These are phyloP conservation scores for Erythrocercus mccallii DNA, from an alignment of 2,113 vertebrate species.

Conservation along the genomic window DNA sequence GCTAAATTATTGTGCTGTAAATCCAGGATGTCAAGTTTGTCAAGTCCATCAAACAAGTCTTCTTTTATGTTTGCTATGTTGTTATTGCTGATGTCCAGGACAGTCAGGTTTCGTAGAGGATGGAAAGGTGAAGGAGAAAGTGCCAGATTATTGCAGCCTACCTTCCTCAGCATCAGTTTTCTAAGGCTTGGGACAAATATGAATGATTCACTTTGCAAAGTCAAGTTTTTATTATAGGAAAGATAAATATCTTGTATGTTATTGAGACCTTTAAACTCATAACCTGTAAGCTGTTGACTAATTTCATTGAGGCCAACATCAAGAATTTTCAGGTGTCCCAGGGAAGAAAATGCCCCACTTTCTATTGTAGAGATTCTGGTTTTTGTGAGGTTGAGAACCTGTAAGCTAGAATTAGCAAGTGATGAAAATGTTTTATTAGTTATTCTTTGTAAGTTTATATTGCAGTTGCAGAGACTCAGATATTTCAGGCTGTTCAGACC, in stretches of 20 bases:
- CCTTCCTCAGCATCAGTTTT: constrained; percentile 80
- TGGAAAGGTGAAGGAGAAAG: constrained; percentile 83
- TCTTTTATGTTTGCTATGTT: constrained; percentile 88
- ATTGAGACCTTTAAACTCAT: constrained; percentile 84
- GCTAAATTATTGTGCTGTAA: constrained; percentile 96
- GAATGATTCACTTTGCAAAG: constrained; percentile 80
- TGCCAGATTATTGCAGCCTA: constrained; percentile 70
- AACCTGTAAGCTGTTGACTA: constrained; percentile 79
- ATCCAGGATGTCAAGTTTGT: constrained; percentile 80
- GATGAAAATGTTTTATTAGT: constrained; percentile 82
- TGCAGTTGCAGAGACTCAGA: constrained; percentile 80
- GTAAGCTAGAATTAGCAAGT: constrained; percentile 81
- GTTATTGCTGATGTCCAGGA: constrained; percentile 93
- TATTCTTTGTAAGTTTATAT: constrained; percentile 70
- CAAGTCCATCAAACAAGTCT: constrained; percentile 78
- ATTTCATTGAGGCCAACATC: constrained; percentile 88
- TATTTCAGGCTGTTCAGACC: constrained; percentile 80
- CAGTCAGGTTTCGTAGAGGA: constrained; percentile 77
- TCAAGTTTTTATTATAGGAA: constrained; percentile 79
- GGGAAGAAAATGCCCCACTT: constrained; percentile 74
- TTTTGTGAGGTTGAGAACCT: constrained; percentile 82
- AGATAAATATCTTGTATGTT: constrained; percentile 81
- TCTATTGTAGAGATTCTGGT: constrained; percentile 74
- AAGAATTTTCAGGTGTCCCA: constrained; percentile 78
- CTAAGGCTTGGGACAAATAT: constrained; percentile 75